These are phyloP conservation scores for Ctenopoma kingsleyae DNA, from an alignment of 2,797 vertebrate genomes.

Conservation along the genomic window DNA sequence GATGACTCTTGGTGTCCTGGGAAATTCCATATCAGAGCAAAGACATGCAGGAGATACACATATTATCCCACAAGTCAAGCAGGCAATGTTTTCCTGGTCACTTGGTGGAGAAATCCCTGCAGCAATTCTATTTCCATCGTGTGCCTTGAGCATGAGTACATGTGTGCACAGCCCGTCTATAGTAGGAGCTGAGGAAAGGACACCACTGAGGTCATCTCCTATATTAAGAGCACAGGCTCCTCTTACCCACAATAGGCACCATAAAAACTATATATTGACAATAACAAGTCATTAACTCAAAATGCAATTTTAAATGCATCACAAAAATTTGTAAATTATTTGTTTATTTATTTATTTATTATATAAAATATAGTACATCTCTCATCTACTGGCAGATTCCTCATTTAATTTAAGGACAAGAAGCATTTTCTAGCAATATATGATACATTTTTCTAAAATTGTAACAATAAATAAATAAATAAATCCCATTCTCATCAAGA, in stretches of 20 bases:
- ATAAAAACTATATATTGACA: slow-evolving; percentile 37
- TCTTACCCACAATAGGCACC: slow-evolving; percentile 60
- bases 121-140: slow-evolving; percentile 83
- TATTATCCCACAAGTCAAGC: slow-evolving; percentile 72
- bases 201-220: slow-evolving; percentile 82
- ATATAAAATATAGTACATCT: no score
- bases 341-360: no score
- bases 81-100: slow-evolving; percentile 83
- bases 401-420: neutral
- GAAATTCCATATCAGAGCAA: slow-evolving; percentile 47
- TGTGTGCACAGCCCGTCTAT: slow-evolving; percentile 78
- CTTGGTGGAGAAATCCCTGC: slow-evolving; percentile 82
- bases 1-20: slow-evolving; percentile 33
- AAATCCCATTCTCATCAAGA: slow-evolving; percentile 7
- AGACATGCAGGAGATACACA: slow-evolving; percentile 54
- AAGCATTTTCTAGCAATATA: neutral
- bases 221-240: slow-evolving; percentile 79
- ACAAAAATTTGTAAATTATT: no score
- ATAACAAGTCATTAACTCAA: slow-evolving; percentile 16
- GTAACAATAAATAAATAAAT: neutral
- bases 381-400: no score
- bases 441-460: neutral
- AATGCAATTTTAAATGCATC: neutral
- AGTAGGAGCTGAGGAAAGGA: slow-evolving; percentile 79
- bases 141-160: slow-evolving; percentile 75